These are phyloP conservation scores for Hemiscyllium ocellatum DNA, from an alignment of 2,113 vertebrate species.

Conservation along the genomic window DNA sequence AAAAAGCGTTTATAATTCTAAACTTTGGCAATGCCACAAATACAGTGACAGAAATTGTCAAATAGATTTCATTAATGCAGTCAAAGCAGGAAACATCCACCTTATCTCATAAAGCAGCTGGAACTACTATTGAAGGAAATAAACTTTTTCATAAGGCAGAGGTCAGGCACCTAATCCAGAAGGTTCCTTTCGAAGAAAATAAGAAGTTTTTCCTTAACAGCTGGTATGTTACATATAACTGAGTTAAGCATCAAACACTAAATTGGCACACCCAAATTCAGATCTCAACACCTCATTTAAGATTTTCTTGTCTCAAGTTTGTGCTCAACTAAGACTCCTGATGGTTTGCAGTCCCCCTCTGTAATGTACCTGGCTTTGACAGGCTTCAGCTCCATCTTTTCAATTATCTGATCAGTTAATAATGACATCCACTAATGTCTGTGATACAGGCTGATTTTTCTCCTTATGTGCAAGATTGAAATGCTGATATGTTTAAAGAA, in stretches of 20 bases:
- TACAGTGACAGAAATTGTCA: not conserved
- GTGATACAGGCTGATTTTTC: not conserved
- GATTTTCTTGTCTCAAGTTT: not conserved
- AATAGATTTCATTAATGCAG: not conserved
- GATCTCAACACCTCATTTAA: not conserved
- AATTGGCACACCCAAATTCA: not conserved
- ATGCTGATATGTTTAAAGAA: not conserved
- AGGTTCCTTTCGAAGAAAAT: conserved; percentile 16
- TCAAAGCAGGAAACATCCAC: not conserved
- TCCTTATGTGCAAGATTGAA: not conserved
- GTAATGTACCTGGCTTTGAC: not conserved
- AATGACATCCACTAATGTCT: not conserved
- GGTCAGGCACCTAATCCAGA: conserved; percentile 13
- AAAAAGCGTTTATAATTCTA: not conserved
- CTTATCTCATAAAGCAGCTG: not conserved
- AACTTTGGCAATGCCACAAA: not conserved
- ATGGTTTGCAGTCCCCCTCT: not conserved
- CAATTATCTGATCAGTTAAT: not conserved
- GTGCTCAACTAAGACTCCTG: not conserved
- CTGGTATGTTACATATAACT: not conserved
- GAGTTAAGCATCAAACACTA: not conserved
- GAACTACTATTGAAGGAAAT: conserved; percentile 13
- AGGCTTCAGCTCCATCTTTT: not conserved
- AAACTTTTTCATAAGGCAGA: not conserved
- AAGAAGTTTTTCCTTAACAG: not conserved